These are phyloP conservation scores for Rachycentron canadum DNA, from an alignment of 2,797 vertebrate genomes.

Conservation along the genomic window DNA sequence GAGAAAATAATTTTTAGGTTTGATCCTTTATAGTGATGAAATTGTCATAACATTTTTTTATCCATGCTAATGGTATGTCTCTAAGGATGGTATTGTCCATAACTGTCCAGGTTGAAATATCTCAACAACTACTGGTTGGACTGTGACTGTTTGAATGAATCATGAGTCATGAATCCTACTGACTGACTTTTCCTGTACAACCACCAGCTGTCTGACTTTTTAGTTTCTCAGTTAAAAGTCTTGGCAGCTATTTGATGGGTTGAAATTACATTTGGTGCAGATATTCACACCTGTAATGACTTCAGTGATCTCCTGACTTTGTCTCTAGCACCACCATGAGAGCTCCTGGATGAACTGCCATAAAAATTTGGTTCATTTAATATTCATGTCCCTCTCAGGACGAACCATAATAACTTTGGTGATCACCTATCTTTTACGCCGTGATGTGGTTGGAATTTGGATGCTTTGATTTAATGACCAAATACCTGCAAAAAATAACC, in stretches of 20 bases:
- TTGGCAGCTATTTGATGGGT: too few species aligned
- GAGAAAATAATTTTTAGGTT: conserved; percentile 2
- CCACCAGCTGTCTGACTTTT: neutral
- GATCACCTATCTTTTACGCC: neutral
- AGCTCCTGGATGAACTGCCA: neutral
- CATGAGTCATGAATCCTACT: neutral
- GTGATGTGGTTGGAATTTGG: neutral
- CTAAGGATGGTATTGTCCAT: neutral
- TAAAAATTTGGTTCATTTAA: neutral
- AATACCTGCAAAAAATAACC: too few species aligned
- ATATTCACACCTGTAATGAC: neutral
- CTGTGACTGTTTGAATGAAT: neutral
- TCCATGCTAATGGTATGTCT: neutral
- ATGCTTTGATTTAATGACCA: neutral
- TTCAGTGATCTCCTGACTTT: neutral
- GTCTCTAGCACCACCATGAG: neutral
- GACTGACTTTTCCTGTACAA: neutral
- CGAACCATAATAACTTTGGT: too few species aligned
- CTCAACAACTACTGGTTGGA: neutral
- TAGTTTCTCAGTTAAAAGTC: neutral
- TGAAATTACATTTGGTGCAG: too few species aligned
- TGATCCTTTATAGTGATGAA: conserved; percentile 7
- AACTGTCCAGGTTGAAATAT: neutral
- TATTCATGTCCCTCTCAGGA: neutral
- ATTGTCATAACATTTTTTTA: neutral